A percentile compares a stretch with the other conserved stretches of the same genome.
These are phyloP conservation scores for Hiodon tergisus DNA, from an alignment of 2,113 vertebrate species.

Conservation along the genomic window DNA sequence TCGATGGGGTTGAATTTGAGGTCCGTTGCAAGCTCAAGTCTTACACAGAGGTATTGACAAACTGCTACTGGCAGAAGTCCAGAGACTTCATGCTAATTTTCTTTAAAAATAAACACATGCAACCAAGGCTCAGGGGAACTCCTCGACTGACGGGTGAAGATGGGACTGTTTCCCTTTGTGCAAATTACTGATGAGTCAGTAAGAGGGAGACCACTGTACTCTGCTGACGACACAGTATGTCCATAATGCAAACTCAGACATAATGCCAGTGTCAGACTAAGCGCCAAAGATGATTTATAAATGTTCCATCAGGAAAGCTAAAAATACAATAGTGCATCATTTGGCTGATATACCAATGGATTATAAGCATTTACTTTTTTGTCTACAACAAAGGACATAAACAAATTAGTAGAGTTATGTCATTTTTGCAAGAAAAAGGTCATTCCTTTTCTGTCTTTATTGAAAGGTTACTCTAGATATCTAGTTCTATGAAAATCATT, in stretches of 20 bases:
- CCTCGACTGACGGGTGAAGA: not conserved
- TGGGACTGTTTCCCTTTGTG: not conserved
- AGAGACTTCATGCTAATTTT: conserved; percentile 12
- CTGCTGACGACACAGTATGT: not conserved
- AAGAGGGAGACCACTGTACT: not conserved
- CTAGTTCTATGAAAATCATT: not conserved
- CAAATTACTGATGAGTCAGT: not conserved
- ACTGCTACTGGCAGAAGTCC: not conserved
- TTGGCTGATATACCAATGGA: conserved; percentile 8
- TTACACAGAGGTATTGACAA: not conserved
- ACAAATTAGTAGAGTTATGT: not conserved
- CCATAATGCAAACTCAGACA: not conserved
- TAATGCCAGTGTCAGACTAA: not conserved
- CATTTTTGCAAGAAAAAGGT: not conserved
- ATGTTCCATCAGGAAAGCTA: not conserved
- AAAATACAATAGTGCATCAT: conserved; percentile 5
- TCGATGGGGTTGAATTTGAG: not conserved
- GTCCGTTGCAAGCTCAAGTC: not conserved
- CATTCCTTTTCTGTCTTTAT: conserved; percentile 1
- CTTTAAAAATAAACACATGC: not conserved
- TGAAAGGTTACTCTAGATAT: conserved; percentile 2
- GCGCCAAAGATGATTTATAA: not conserved
- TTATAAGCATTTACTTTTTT: conserved; percentile 5
- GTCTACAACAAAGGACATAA: not conserved
- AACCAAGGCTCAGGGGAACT: conserved; percentile 3